Base-by-base conservation (phyloP, 2,888 invertebrate species). In the Resseliella maxima region DNA sequence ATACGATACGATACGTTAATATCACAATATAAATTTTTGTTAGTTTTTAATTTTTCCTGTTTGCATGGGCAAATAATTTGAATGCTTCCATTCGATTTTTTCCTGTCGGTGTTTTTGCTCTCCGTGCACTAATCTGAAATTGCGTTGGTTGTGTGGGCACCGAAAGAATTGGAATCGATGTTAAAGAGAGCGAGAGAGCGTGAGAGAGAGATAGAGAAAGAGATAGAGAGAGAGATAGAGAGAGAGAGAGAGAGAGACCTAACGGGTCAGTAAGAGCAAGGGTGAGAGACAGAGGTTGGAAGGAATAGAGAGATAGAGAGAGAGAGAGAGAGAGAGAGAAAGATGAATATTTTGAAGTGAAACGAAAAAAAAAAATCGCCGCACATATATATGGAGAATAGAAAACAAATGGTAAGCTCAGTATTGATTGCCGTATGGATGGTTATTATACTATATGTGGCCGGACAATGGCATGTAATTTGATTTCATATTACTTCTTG, bases 1-100 rank as follows among this genome's bases (percentile, higher is more conserved):
- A 12, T n/a, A n/a, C n/a, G n/a, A n/a, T n/a, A n/a, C n/a, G n/a
- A 6, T 59, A 50, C 24, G n/a, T 59, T 59, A 59, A 59, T 59
- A 59, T 59, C 59, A 59, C 59, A 59, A 59, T 59, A 72, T 35
- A 72, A 27, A 31, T 72, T 72, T 72, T 72, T 72, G 35, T 72
- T 72, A 27, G 31, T 27, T 35, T 72, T 27, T 72, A 59, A 24
- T 59, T 31, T 72, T 31, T 72, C 72, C 31, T 72, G 72, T 72
- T n/a, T 72, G 72, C 72, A 72, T 35, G 1, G 72, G 24, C 3
- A 72, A 72, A 72, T 72, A 72, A 31, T 72, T 72, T 72, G 72
- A 72, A 72, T 72, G 72, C 72, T 72, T 72, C 72, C 72, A 72
- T 72, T 72, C 72, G 72, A 72, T 72, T 72, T 72, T 59, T 72